Percentiles rank a stretch among this genome's conserved stretches.
These are phyloP conservation scores for Sesia bembeciformis DNA, from an alignment of 2,888 invertebrate species.

Conservation along the genomic window DNA sequence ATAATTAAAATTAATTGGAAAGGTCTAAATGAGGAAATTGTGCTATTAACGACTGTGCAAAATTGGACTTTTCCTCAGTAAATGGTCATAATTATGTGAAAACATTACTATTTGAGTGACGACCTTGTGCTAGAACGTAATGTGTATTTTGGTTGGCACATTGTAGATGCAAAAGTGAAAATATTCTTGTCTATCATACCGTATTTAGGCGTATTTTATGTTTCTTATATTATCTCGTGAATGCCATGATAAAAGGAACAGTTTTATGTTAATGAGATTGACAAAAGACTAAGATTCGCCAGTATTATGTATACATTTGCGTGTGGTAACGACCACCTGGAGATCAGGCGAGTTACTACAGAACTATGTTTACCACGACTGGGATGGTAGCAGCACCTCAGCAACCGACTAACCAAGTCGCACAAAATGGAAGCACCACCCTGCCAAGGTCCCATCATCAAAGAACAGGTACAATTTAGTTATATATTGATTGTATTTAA, in stretches of 20 bases:
- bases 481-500: neutral
- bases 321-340: conserved; percentile 58
- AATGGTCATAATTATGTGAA: no score
- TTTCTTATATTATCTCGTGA: no score
- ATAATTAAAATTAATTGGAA: no score
- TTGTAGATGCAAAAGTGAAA: conserved; percentile 2
- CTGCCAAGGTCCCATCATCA: conserved; percentile 67
- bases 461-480: conserved; percentile 45
- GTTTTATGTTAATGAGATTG: conserved; percentile 21
- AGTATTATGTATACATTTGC: conserved; percentile 61
- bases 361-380: conserved; percentile 61
- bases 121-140: conserved; percentile 47
- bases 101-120: conserved; percentile 5
- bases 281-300: conserved; percentile 24
- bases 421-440: conserved; percentile 64
- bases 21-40: no score
- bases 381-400: conserved; percentile 65
- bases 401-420: conserved; percentile 56
- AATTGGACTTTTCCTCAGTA: no score
- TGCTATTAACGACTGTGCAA: no score
- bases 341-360: conserved; percentile 48
- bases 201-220: conserved; percentile 4
- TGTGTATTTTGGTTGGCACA: conserved; percentile 46
- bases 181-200: conserved; percentile 3
- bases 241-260: neutral